phyloP scores from a whole-genome alignment of 2,888 invertebrate species.

The Cancer borealis region DNA sequence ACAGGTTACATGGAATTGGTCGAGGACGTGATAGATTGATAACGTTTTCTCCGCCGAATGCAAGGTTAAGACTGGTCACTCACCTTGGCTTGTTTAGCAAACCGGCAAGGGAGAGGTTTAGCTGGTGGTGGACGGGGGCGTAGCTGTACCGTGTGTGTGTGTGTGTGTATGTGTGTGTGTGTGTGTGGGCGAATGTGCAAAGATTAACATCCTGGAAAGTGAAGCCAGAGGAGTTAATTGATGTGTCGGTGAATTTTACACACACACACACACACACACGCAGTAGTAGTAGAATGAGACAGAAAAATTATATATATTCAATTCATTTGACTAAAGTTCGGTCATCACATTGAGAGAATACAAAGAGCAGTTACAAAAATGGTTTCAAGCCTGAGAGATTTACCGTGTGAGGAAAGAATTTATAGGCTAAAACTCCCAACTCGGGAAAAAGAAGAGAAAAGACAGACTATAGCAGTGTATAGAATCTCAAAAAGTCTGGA shows the following conservation, averaged over 20 bases:
- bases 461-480: too few relatives aligned
- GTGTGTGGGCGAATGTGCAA: constrained; percentile 3
- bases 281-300: too few relatives aligned
- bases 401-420: too few relatives aligned
- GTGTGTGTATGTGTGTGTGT: constrained; percentile 30
- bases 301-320: too few relatives aligned
- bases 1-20: not conserved
- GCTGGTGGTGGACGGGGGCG: not conserved
- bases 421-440: too few relatives aligned
- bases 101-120: not conserved
- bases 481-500: too few relatives aligned
- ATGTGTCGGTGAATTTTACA: not conserved
- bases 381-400: too few relatives aligned
- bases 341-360: too few relatives aligned
- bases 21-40: too few relatives aligned
- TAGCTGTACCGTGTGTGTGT: not conserved
- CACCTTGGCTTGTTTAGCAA: not conserved
- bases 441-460: too few relatives aligned
- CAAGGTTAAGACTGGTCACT: not conserved
- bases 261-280: not conserved
- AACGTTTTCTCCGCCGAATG: not conserved
- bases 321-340: too few relatives aligned
- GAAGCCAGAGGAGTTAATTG: not conserved
- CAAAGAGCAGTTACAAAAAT: too few relatives aligned
- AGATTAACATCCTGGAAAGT: not conserved